Percentiles rank a stretch among this genome's conserved stretches.
Evolutionary conservation across 2,113 vertebrate species (phyloP).

Genomic region (Astur gentilis): DNA sequence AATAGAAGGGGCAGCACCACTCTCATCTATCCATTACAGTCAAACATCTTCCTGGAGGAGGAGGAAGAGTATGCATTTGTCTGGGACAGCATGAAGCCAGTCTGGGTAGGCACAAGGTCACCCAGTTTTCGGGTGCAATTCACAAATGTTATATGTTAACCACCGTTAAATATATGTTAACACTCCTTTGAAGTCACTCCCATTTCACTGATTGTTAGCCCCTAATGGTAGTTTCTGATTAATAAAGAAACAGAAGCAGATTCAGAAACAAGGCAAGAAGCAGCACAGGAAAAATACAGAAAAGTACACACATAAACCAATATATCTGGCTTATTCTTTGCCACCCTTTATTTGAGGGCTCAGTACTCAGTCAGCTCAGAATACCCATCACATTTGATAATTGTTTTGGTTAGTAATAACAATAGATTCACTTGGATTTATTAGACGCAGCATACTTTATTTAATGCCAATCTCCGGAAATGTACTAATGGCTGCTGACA

Average conservation of each 20-base stretch:
- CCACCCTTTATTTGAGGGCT: neutral
- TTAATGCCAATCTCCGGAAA: neutral
- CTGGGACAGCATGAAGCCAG: neutral
- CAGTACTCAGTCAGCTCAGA: neutral
- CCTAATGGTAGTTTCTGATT: neutral
- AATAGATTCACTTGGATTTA: constrained; percentile 5
- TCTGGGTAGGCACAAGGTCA: neutral
- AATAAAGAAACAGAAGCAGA: neutral
- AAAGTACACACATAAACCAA: neutral
- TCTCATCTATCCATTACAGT: neutral
- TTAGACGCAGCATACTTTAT: neutral
- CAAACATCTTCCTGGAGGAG: neutral
- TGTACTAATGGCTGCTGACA: constrained; percentile 16
- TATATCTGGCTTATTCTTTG: neutral
- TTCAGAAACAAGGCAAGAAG: neutral
- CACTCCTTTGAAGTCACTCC: neutral
- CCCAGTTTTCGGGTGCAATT: neutral
- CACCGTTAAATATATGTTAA: neutral
- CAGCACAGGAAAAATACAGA: neutral
- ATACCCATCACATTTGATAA: neutral
- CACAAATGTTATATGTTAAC: neutral
- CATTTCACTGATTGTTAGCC: neutral
- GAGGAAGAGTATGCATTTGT: neutral
- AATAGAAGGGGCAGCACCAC: neutral
- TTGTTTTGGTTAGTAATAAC: neutral